A percentile compares a stretch with the other conserved stretches of the same genome.
Evolutionary conservation across 2,797 vertebrate genomes (phyloP).

Genomic region (Bovichtus variegatus): DNA sequence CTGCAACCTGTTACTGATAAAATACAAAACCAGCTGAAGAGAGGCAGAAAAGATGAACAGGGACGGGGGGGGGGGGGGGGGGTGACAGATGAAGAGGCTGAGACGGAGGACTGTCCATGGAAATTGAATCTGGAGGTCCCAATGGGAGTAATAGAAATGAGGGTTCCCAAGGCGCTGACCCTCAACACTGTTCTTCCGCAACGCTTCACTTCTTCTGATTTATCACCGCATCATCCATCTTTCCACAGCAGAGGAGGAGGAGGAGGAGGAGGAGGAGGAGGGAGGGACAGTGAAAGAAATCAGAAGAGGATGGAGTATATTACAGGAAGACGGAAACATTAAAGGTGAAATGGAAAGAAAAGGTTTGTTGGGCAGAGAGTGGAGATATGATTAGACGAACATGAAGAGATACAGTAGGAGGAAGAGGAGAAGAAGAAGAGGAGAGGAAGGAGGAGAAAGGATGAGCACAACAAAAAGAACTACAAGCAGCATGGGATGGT

Average conservation of each 20-base stretch:
- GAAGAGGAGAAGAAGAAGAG: not conserved
- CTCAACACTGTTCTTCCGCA: constrained; percentile 48
- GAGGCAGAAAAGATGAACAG: not conserved
- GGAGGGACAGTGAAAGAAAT: constrained; percentile 24
- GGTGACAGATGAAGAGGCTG: constrained; percentile 21
- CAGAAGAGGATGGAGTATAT: not conserved
- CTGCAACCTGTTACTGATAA: constrained; percentile 10
- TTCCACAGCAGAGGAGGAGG: constrained; percentile 25
- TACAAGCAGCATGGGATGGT: not conserved
- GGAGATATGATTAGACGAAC: not conserved
- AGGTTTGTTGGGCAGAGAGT: not conserved
- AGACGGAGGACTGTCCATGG: constrained; percentile 4
- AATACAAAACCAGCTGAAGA: not conserved
- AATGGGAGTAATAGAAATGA: constrained; percentile 45
- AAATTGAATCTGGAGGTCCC: constrained; percentile 49
- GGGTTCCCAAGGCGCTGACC: constrained; percentile 46
- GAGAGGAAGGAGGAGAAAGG: not conserved
- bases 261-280: no score
- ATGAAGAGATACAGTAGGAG: not conserved
- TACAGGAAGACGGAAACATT: not conserved
- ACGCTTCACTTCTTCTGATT: constrained; percentile 68
- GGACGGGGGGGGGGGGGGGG: not conserved
- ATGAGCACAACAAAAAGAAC: not conserved
- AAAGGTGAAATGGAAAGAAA: not conserved
- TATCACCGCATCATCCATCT: constrained; percentile 64